phyloP scores from a whole-genome alignment of 2,113 vertebrate species.

The Genyomyrus donnyi region DNA sequence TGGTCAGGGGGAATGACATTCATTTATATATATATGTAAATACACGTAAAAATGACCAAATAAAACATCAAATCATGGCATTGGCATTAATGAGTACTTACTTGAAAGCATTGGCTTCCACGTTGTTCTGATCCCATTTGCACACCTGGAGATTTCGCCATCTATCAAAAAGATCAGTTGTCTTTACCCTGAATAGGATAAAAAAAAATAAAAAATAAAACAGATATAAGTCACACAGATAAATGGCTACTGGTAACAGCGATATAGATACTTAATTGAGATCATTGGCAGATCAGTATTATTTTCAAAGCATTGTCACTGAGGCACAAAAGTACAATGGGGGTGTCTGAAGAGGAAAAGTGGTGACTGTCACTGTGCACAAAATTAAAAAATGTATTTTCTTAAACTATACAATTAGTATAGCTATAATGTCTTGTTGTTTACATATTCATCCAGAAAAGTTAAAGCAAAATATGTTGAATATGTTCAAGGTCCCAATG shows the following conservation, averaged over 20 bases:
- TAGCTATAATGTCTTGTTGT: not conserved
- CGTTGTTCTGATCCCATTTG: conserved; percentile 84
- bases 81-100: conserved; percentile 44
- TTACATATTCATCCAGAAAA: not conserved
- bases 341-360: not conserved
- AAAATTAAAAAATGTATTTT: not conserved
- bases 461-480: not conserved
- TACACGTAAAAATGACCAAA: not conserved
- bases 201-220: conserved; percentile 22
- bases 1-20: not conserved
- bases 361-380: not conserved
- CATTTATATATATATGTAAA: not conserved
- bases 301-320: not conserved
- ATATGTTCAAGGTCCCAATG: not conserved
- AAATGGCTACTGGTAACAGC: not conserved
- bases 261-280: not conserved
- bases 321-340: not conserved
- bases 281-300: not conserved
- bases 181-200: conserved; percentile 76
- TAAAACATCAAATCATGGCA: not conserved
- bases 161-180: conserved; percentile 89
- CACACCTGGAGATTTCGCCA: conserved; percentile 92
- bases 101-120: conserved; percentile 86
- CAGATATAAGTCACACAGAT: not conserved
- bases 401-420: not conserved